Evolutionary conservation across 2,888 invertebrate genomes (phyloP).

Genomic region (Heterodera filipjevi): DNA sequence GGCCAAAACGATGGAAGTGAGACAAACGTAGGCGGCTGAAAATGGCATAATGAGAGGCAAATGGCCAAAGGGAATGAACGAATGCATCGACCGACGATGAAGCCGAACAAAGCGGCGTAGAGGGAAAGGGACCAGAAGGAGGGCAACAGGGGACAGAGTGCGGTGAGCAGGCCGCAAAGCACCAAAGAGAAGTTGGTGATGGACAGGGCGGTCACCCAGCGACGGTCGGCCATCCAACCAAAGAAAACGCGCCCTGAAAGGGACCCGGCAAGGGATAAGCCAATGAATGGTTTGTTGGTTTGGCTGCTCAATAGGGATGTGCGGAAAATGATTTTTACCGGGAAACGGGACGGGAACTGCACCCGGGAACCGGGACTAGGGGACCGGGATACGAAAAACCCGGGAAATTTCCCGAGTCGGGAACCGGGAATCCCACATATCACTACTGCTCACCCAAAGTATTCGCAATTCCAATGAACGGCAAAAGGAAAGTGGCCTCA

Average conservation of each 20-base stretch:
- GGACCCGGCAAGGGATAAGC: background rate
- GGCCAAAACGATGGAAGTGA: slow-evolving; percentile 95
- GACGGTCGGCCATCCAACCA: slow-evolving; percentile 72
- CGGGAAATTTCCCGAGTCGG: no score
- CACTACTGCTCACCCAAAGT: slow-evolving; percentile 73
- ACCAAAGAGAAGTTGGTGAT: slow-evolving; percentile 82
- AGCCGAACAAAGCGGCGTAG: slow-evolving; percentile 83
- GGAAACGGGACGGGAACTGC: slow-evolving; percentile 29
- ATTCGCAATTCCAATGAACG: slow-evolving; percentile 73
- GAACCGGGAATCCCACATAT: no score
- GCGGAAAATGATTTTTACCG: no score
- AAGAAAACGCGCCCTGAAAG: slow-evolving; percentile 73
- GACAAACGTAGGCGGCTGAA: slow-evolving; percentile 85
- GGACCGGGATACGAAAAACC: no score
- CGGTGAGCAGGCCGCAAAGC: slow-evolving; percentile 79
- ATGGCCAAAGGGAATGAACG: no score
- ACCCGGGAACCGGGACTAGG: no score
- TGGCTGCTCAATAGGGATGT: no score
- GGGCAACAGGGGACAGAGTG: slow-evolving; percentile 77
- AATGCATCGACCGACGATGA: slow-evolving; percentile 75
- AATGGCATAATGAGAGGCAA: background rate
- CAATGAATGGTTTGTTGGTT: background rate
- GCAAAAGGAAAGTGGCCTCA: slow-evolving; percentile 55
- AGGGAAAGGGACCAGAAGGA: slow-evolving; percentile 77
- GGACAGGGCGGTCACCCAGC: slow-evolving; percentile 76